Evolutionary conservation across 1,140 invertebrate genomes (phyloP), one percentile per base, ranked within the genome.

Genomic region (Drosophila littoralis): DNA sequence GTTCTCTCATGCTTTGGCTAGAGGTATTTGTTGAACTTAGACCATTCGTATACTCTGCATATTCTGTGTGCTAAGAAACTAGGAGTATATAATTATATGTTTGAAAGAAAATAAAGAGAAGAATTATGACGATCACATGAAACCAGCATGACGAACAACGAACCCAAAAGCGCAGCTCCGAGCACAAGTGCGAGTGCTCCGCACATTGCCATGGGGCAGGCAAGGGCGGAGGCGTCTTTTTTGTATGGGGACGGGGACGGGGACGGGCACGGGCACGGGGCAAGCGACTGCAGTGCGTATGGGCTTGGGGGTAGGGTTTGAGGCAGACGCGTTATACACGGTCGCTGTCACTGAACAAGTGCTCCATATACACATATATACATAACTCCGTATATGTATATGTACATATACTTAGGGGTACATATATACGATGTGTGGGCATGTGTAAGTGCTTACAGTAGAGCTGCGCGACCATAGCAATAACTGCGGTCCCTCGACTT

Each of bases 81-180:
- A 35, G 35, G 32, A 17, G 33, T 59, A 66, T 43, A 50, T 71
- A 32, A 13, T 1, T 59, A 9, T 6, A 40, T 38, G 58, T 57
- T 33, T n/a, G 17, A 54, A 54, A 51, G 22, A 51, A 17, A 32
- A 48, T 52, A 58, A 15, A 35, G 51, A 58, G 52, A 57, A 75
- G 48, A 67, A 89, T 63, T 80, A 75, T 84, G 66, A 73, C 61
- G 64, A 86, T 88, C 69, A 70, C 71, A 85, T 73, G 81, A 89
- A 89, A 78, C 84, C 81, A 81, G 84, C 84, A 89, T 89, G 85
- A 89, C 84, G 84, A 89, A 70, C 81, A 81, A 76, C 84, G 85
- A 89, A 90, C 85, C 46, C 81, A 70, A 84, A 80, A 74, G 65
- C 80, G 79, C 48, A 84, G 78, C 81, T 59, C 57, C 33, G 33